phyloP scores from a whole-genome alignment of 1,140 invertebrate genomes.

The Helicoverpa zea region DNA sequence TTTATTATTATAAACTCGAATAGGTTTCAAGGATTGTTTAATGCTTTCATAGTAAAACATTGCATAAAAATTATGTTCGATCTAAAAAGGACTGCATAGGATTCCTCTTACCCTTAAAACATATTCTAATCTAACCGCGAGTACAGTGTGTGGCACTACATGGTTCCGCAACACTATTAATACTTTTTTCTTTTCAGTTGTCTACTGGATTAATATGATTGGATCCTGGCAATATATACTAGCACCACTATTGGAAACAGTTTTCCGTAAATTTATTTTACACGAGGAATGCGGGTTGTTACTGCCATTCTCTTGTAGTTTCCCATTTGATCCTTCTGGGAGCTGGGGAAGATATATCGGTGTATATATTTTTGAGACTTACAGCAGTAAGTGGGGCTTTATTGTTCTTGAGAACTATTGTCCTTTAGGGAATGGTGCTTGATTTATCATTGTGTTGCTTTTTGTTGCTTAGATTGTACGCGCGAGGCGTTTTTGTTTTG shows the following conservation, averaged over 20 bases:
- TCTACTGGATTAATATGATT: slow-evolving; percentile 53
- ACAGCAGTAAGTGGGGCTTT: slow-evolving; percentile 53
- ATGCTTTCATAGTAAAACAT: too few species aligned
- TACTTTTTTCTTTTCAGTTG: slow-evolving; percentile 48
- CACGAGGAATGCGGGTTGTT: slow-evolving; percentile 48
- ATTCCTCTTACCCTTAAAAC: too few species aligned
- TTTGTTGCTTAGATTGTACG: slow-evolving; percentile 1
- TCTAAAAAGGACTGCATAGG: too few species aligned
- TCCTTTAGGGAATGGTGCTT: slow-evolving; percentile 40
- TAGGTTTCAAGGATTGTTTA: too few species aligned
- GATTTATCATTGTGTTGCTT: slow-evolving; percentile 42
- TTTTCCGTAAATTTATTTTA: slow-evolving; percentile 50
- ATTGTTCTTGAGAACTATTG: slow-evolving; percentile 46
- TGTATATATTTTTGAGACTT: slow-evolving; percentile 54
- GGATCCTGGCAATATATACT: slow-evolving; percentile 57
- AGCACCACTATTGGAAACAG: slow-evolving; percentile 51
- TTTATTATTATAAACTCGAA: too few species aligned
- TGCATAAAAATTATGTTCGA: too few species aligned
- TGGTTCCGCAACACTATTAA: background rate
- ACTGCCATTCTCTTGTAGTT: slow-evolving; percentile 54
- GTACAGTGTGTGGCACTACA: too few species aligned
- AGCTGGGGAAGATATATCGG: slow-evolving; percentile 50
- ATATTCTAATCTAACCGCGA: too few species aligned
- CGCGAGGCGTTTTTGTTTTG: background rate
- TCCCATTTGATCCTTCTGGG: slow-evolving; percentile 51